Conservation (phyloP, 2,113 vertebrate species). For the Daubentonia madagascariensis region DNA sequence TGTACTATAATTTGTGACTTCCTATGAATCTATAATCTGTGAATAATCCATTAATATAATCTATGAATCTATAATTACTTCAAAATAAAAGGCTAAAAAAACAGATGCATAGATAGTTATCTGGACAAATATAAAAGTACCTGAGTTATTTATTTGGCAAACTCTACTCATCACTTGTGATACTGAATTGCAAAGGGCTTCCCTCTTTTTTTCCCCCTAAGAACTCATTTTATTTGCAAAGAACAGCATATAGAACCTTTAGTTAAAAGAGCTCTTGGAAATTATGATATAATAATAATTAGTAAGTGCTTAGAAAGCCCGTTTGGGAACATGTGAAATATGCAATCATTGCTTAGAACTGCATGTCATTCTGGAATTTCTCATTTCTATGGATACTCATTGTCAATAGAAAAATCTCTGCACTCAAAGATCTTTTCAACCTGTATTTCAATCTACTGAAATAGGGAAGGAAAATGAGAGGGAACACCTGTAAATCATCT, state of each 20-base stretch:
- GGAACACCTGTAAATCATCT: background rate
- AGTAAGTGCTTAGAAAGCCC: background rate
- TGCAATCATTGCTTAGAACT: background rate
- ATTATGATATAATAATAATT: background rate
- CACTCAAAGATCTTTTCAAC: background rate
- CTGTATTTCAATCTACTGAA: background rate
- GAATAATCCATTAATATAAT: background rate
- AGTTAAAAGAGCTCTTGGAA: background rate
- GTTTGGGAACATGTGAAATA: background rate
- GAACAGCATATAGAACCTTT: background rate
- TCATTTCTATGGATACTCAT: background rate
- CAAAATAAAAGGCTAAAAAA: background rate
- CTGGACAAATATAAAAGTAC: background rate
- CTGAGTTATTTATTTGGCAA: background rate
- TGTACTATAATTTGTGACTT: background rate
- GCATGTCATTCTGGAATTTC: background rate
- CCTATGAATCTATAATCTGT: background rate
- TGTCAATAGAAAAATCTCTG: background rate
- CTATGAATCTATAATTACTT: background rate
- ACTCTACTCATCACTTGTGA: background rate
- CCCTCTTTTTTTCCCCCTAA: background rate
- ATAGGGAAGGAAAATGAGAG: background rate
- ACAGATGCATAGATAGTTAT: background rate
- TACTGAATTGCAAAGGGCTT: background rate
- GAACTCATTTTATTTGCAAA: background rate